These are phyloP conservation scores for Parascotia fuliginaria DNA, from an alignment of 2,888 invertebrate genomes.

Conservation along the genomic window DNA sequence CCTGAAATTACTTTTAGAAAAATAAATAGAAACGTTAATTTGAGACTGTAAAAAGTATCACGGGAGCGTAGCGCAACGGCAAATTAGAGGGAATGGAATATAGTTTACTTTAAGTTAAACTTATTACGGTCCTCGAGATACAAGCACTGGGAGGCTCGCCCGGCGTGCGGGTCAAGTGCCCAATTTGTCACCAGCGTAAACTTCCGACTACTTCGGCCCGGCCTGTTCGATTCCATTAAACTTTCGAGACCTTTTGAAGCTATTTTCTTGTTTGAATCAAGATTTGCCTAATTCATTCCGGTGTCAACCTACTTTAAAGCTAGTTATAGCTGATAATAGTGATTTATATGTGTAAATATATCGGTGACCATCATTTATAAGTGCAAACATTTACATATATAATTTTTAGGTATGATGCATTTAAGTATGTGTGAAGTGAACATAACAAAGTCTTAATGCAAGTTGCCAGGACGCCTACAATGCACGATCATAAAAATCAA, in stretches of 20 bases:
- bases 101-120: slow-evolving; percentile 86
- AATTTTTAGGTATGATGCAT: not conserved
- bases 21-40: slow-evolving; percentile 64
- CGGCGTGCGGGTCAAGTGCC: slow-evolving; percentile 83
- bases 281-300: slow-evolving; percentile 80
- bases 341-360: slow-evolving; percentile 31
- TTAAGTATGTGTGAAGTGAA: slow-evolving; percentile 35
- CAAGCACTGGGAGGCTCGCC: slow-evolving; percentile 78
- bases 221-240: slow-evolving; percentile 85
- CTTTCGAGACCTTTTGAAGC: slow-evolving; percentile 84
- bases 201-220: slow-evolving; percentile 76
- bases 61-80: slow-evolving; percentile 63
- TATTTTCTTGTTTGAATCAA: slow-evolving; percentile 82
- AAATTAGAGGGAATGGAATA: slow-evolving; percentile 85
- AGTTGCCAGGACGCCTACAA: slow-evolving; percentile 76
- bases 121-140: slow-evolving; percentile 84
- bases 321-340: slow-evolving; percentile 26
- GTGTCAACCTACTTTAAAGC: slow-evolving; percentile 51
- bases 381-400: not conserved
- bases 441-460: slow-evolving; percentile 67
- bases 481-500: slow-evolving; percentile 85
- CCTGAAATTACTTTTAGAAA: slow-evolving; percentile 38
- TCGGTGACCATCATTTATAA: no score
- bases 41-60: slow-evolving; percentile 68
- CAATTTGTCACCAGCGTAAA: slow-evolving; percentile 85